Conservation (phyloP, 2,797 vertebrate species). For the Hippopotamyrus pictus region DNA sequence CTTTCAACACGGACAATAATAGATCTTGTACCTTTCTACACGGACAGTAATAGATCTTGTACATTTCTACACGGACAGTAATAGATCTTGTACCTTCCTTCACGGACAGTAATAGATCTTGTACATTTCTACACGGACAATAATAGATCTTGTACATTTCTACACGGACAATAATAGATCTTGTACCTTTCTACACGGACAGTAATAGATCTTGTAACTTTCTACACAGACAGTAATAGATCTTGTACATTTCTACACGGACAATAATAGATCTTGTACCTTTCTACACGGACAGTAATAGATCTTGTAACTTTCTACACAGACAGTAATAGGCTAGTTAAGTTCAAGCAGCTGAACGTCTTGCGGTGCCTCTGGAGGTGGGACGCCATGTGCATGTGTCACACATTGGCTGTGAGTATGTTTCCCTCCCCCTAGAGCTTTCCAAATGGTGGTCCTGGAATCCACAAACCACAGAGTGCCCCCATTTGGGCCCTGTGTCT, state of each 20-base stretch:
- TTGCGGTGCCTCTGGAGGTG: neutral
- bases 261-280: too few relatives aligned
- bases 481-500: constrained; percentile 29
- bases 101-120: neutral
- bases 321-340: neutral
- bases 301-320: neutral
- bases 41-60: neutral
- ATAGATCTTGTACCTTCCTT: too few relatives aligned
- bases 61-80: too few relatives aligned
- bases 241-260: too few relatives aligned
- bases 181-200: too few relatives aligned
- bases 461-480: neutral
- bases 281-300: too few relatives aligned
- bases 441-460: constrained; percentile 13
- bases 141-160: neutral
- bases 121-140: neutral
- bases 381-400: neutral
- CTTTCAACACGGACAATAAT: too few relatives aligned
- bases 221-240: neutral
- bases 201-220: neutral
- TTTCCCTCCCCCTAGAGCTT: neutral
- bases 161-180: too few relatives aligned
- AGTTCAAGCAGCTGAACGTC: neutral
- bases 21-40: neutral
- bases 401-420: neutral